Conservation (phyloP, 2,113 vertebrate species). For the Paradisaea rubra region DNA sequence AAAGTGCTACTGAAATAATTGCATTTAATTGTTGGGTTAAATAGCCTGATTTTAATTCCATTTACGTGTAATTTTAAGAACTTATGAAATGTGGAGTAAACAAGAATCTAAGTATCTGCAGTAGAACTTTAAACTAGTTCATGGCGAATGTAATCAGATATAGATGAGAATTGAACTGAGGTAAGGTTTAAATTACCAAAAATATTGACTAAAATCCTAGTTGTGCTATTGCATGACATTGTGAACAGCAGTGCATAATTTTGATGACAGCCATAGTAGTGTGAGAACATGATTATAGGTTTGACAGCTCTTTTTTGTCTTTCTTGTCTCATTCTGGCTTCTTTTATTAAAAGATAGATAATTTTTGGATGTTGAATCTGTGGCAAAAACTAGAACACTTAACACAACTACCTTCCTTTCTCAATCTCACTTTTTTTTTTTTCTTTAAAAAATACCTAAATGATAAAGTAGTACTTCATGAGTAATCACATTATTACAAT, state of each 20-base stretch:
- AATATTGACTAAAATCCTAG: not conserved
- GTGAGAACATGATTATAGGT: not conserved
- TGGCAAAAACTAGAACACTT: not conserved
- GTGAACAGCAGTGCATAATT: not conserved
- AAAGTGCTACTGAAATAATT: not conserved
- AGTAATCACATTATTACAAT: not conserved
- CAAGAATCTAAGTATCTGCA: not conserved
- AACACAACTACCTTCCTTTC: not conserved
- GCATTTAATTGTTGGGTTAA: not conserved
- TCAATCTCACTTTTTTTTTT: not conserved
- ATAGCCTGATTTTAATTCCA: not conserved
- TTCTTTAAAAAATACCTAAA: not conserved
- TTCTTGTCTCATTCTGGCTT: not conserved
- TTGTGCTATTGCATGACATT: not conserved
- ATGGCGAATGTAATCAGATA: not conserved
- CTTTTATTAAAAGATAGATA: not conserved
- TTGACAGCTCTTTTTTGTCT: not conserved
- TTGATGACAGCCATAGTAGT: not conserved
- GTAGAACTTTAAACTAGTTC: not conserved
- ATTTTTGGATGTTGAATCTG: not conserved
- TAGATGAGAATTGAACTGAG: not conserved
- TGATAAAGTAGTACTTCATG: not conserved
- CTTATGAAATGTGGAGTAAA: not conserved
- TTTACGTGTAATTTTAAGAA: not conserved
- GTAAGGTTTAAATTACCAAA: not conserved